Evolutionary conservation across 2,113 vertebrate genomes (phyloP).

Genomic region (Lota lota): DNA sequence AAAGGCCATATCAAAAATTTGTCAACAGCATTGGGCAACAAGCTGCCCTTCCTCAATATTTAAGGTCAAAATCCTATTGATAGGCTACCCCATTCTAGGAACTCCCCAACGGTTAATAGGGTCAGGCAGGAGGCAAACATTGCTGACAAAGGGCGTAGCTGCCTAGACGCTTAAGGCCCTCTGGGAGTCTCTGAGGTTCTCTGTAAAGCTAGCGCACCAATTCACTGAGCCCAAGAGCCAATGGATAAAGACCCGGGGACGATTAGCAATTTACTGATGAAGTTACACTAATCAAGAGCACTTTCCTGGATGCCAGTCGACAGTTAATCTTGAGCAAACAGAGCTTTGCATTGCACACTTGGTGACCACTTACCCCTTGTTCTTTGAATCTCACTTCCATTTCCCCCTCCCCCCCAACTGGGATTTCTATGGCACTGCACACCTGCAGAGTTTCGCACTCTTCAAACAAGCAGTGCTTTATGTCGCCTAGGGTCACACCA

Average conservation of each 20-base stretch:
- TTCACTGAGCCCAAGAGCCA: neutral
- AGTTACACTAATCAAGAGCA: neutral
- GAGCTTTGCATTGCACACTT: constrained; percentile 8
- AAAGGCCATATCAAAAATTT: too few relatives aligned
- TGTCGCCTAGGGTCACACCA: constrained; percentile 26
- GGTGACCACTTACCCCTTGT: constrained; percentile 62
- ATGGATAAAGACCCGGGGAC: neutral
- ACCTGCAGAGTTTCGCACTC: constrained; percentile 44
- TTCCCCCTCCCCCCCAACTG: constrained; percentile 25
- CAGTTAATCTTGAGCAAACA: neutral
- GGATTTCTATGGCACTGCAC: constrained; percentile 43
- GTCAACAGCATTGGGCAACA: too few relatives aligned
- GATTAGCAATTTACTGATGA: neutral
- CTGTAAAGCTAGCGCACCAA: neutral
- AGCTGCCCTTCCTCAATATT: too few relatives aligned
- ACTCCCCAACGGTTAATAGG: neutral
- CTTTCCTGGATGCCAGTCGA: neutral
- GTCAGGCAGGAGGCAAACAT: neutral
- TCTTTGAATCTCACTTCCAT: constrained; percentile 78
- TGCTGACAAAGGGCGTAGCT: too few relatives aligned
- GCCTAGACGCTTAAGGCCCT: neutral
- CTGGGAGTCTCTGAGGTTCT: neutral
- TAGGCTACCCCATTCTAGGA: too few relatives aligned
- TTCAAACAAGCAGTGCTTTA: constrained; percentile 26
- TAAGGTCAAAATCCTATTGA: too few relatives aligned